Evolutionary conservation across 2,888 invertebrate species (phyloP).

Genomic region (Andrena camellia): DNA sequence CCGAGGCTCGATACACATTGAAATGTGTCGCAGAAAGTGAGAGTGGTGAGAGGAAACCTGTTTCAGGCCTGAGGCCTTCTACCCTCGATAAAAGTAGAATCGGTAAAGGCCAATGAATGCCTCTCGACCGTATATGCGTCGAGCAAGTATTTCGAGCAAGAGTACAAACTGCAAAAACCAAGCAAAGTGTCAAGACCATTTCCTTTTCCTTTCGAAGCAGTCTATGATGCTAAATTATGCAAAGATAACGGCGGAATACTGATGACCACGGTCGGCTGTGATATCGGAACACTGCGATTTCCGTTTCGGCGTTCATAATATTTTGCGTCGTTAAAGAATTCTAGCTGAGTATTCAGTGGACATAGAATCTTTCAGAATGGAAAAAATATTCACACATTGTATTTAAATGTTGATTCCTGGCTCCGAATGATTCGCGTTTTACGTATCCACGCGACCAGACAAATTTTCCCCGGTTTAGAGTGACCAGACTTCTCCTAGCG

Average conservation of each 20-base stretch:
- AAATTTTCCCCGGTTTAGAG: constrained; percentile 3
- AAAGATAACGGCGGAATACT: not conserved
- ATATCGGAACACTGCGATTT: not conserved
- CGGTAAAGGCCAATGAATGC: constrained; percentile 52
- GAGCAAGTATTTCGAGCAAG: constrained; percentile 33
- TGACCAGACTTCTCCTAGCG: not conserved
- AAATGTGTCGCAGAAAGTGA: constrained; percentile 75
- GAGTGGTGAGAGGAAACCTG: constrained; percentile 76
- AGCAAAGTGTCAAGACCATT: constrained; percentile 51
- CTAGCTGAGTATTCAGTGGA: too few relatives aligned
- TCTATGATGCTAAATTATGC: not conserved
- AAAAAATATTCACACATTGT: not conserved
- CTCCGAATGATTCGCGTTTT: not conserved
- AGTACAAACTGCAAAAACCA: constrained; percentile 33
- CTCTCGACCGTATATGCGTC: constrained; percentile 19
- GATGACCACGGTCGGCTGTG: not conserved
- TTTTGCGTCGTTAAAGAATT: too few relatives aligned
- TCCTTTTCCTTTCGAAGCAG: constrained; percentile 21
- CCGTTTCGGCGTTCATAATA: not conserved
- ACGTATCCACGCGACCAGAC: not conserved
- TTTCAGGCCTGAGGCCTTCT: constrained; percentile 64
- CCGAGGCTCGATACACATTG: constrained; percentile 63
- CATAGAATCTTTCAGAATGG: too few relatives aligned
- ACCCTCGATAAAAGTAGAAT: constrained; percentile 53
- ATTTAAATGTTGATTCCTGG: constrained; percentile 3